A percentile compares a stretch with the other conserved stretches of the same genome.
These are phyloP conservation scores for Electrophaes corylata DNA, from an alignment of 2,888 invertebrate species.

Conservation along the genomic window DNA sequence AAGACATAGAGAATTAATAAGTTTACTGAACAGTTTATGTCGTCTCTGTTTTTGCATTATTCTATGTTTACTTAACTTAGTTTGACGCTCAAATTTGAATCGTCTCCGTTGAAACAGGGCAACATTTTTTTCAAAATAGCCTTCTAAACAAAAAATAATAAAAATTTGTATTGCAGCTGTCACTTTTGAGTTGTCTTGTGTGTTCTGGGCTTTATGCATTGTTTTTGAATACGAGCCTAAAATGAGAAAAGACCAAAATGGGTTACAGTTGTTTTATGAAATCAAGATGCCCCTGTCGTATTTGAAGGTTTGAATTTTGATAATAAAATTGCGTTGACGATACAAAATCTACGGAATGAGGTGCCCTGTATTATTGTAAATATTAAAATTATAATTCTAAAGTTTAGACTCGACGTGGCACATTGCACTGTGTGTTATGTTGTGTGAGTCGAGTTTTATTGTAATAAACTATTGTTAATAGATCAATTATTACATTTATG, in stretches of 20 bases:
- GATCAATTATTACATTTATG: slow-evolving; percentile 70
- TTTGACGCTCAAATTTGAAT: too few species aligned
- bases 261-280: background rate
- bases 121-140: too few species aligned
- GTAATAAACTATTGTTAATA: slow-evolving; percentile 83
- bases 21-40: background rate
- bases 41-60: background rate
- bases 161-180: too few species aligned
- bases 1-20: background rate
- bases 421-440: slow-evolving; percentile 64
- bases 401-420: slow-evolving; percentile 55
- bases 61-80: background rate
- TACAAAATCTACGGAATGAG: slow-evolving; percentile 26
- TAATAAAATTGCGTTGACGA: slow-evolving; percentile 7
- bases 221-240: background rate
- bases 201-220: background rate
- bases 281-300: too few species aligned
- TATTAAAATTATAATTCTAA: slow-evolving; percentile 63
- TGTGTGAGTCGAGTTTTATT: slow-evolving; percentile 73
- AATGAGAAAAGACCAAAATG: slow-evolving; percentile 8
- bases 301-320: background rate
- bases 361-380: slow-evolving; percentile 61
- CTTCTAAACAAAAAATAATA: too few species aligned
- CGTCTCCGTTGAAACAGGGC: too few species aligned
- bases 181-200: too few species aligned